Percentiles rank a stretch among this genome's conserved stretches.
phyloP scores from a whole-genome alignment of 2,888 invertebrate genomes.

The Epinotia brunnichana region DNA sequence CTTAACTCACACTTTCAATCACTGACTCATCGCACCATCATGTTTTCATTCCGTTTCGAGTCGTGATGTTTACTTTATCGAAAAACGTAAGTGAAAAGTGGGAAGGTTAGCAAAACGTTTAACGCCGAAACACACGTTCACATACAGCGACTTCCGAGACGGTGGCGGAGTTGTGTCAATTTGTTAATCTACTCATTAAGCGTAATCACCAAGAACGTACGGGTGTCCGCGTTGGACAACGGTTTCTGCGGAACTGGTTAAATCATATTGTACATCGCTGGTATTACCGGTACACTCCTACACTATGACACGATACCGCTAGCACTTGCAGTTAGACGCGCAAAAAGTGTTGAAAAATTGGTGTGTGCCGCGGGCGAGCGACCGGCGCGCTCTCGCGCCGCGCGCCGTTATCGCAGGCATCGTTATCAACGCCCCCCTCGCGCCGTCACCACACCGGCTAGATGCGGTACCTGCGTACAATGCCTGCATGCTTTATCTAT shows the following conservation, averaged over 20 bases:
- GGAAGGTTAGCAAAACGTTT: constrained; percentile 43
- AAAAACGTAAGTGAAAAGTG: constrained; percentile 47
- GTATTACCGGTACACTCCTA: constrained; percentile 42
- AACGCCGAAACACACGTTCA: constrained; percentile 25
- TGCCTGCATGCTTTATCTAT: constrained; percentile 49
- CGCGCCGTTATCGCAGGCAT: constrained; percentile 67
- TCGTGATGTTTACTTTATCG: constrained; percentile 37
- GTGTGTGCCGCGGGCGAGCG: constrained; percentile 51
- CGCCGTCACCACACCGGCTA: constrained; percentile 51
- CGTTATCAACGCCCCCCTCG: constrained; percentile 70
- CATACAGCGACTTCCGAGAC: constrained; percentile 6
- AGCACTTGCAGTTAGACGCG: constrained; percentile 56
- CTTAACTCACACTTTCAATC: constrained; percentile 42
- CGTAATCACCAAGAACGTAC: constrained; percentile 12
- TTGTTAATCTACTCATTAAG: constrained; percentile 25
- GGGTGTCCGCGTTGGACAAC: constrained; percentile 16
- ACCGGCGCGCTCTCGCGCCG: constrained; percentile 55
- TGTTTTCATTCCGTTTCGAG: constrained; percentile 45
- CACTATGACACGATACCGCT: constrained; percentile 53
- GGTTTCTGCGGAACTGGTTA: constrained; percentile 20
- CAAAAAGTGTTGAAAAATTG: constrained; percentile 58
- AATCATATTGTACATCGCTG: constrained; percentile 23
- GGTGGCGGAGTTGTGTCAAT: constrained; percentile 20
- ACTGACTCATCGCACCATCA: constrained; percentile 26
- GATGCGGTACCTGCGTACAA: constrained; percentile 37